Percentiles rank a stretch among this genome's conserved stretches.
These are phyloP conservation scores for Acrossocheilus wenchowensis DNA, from an alignment of 2,797 vertebrate species.

Conservation along the genomic window DNA sequence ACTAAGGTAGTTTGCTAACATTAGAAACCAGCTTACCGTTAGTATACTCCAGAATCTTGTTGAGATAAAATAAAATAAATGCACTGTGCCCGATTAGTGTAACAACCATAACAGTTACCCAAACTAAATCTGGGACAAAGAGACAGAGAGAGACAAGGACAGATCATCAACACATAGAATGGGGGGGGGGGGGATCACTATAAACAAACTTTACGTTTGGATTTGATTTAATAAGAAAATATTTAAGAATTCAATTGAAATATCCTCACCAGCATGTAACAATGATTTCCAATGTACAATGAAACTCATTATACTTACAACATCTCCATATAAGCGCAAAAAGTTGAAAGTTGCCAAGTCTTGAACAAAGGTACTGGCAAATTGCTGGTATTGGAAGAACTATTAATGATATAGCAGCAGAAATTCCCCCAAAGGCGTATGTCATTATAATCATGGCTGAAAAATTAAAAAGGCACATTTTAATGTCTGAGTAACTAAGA, in stretches of 20 bases:
- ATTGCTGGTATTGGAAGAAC: constrained; percentile 33
- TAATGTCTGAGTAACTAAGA: too few species aligned
- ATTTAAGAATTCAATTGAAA: too few species aligned
- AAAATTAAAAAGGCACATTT: neutral
- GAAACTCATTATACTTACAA: neutral
- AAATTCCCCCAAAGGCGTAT: constrained; percentile 6
- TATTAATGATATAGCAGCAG: constrained; percentile 12
- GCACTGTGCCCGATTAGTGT: constrained; percentile 3
- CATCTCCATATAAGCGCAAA: neutral
- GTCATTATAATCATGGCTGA: constrained; percentile 12
- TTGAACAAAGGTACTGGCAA: constrained; percentile 1
- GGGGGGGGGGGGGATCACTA: too few species aligned
- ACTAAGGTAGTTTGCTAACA: neutral
- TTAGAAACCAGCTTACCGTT: neutral
- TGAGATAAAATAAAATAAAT: constrained; percentile 18
- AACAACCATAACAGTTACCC: neutral
- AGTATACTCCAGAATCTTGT: constrained; percentile 24
- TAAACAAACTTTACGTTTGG: too few species aligned
- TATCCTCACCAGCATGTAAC: too few species aligned
- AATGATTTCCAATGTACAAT: too few species aligned
- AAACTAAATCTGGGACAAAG: constrained; percentile 33
- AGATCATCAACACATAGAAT: too few species aligned
- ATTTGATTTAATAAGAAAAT: too few species aligned
- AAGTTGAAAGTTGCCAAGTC: neutral
- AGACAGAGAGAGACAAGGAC: neutral